A percentile compares a stretch with the other conserved stretches of the same genome.
These are phyloP conservation scores for Colletes latitarsis DNA, from an alignment of 1,140 invertebrate genomes.

Conservation along the genomic window DNA sequence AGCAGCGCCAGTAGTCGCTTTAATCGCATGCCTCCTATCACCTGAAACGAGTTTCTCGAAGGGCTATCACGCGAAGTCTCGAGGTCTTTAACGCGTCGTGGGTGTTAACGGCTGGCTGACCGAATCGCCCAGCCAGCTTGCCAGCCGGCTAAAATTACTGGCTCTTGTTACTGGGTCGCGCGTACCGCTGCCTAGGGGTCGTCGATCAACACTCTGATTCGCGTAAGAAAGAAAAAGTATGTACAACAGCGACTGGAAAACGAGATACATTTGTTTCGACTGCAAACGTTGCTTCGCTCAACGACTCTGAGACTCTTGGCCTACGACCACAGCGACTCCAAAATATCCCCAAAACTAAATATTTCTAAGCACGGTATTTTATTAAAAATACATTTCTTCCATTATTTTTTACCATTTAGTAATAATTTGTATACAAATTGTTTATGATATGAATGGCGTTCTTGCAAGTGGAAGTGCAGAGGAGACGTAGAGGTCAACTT, in stretches of 20 bases:
- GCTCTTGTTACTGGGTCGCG: constrained; percentile 25
- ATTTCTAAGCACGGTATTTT: no score
- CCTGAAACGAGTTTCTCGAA: constrained; percentile 73
- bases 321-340: no score
- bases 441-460: no score
- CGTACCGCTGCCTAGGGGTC: constrained; percentile 43
- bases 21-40: constrained; percentile 76
- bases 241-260: no score
- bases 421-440: no score
- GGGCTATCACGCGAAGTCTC: constrained; percentile 70
- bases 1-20: constrained; percentile 63
- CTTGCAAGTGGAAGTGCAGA: no score
- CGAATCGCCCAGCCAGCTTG: constrained; percentile 18
- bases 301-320: no score
- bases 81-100: constrained; percentile 58
- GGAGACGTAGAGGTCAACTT: no score
- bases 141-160: constrained; percentile 47
- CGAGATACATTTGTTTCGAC: not conserved
- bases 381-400: no score
- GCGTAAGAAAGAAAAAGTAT: not conserved
- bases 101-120: constrained; percentile 26
- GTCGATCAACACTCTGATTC: constrained; percentile 7
- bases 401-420: no score
- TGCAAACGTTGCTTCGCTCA: no score
- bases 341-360: no score